Percentiles rank a stretch among this genome's conserved stretches.
Evolutionary conservation across 1,140 invertebrate genomes (phyloP).

Genomic region (Euura lappo): DNA sequence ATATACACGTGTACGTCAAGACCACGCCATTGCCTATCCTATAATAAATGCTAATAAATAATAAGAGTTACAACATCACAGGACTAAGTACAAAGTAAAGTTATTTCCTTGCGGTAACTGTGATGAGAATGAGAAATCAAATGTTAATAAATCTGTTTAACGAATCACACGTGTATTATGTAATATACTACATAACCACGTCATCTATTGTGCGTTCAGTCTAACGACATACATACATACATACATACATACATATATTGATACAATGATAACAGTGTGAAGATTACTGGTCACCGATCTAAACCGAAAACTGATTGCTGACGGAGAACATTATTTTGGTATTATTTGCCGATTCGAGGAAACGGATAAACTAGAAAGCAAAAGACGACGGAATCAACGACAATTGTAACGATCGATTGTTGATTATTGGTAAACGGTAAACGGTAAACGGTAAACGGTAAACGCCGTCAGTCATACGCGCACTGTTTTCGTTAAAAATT

Average conservation of each 20-base stretch:
- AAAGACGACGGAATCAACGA: too few relatives aligned
- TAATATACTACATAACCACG: too few relatives aligned
- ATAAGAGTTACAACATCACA: neutral
- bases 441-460: conserved; percentile 9
- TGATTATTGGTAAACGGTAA: neutral
- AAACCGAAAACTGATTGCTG: too few relatives aligned
- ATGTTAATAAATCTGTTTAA: neutral
- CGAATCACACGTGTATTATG: neutral
- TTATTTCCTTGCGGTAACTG: conserved; percentile 3
- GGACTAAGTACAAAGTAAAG: conserved; percentile 5
- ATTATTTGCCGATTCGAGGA: too few relatives aligned
- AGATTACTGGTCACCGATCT: too few relatives aligned
- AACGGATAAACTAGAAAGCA: too few relatives aligned
- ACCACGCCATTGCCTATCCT: neutral
- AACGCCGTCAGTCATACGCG: neutral
- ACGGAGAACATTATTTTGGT: too few relatives aligned
- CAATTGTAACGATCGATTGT: too few relatives aligned
- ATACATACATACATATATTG: too few relatives aligned
- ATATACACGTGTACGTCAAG: neutral
- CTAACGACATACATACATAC: too few relatives aligned
- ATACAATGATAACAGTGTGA: too few relatives aligned
- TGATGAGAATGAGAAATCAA: neutral
- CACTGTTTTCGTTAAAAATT: neutral
- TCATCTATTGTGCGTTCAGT: too few relatives aligned
- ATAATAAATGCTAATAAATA: neutral